Conservation (phyloP, 1,140 invertebrate genomes). For the Drosophila gunungcola region DNA sequence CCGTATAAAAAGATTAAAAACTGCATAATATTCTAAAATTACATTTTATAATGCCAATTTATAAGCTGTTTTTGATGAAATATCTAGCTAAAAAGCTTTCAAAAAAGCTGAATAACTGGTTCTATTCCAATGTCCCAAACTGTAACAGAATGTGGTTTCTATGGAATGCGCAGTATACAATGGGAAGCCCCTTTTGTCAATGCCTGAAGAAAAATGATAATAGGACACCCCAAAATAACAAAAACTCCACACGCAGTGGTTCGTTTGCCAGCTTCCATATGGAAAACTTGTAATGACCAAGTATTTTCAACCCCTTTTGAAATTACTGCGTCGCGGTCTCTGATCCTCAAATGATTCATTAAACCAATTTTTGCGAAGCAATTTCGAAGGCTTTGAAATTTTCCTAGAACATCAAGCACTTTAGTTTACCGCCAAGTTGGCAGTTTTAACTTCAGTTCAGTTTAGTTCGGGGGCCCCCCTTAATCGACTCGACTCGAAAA, state of each 20-base stretch:
- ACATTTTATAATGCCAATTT: background rate
- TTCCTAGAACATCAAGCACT: conserved; percentile 32
- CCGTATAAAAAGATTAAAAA: background rate
- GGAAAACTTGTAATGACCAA: conserved; percentile 23
- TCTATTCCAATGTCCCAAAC: background rate
- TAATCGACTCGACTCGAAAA: conserved; percentile 31
- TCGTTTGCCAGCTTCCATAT: conserved; percentile 16
- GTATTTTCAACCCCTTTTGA: conserved; percentile 19
- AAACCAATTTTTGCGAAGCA: conserved; percentile 21
- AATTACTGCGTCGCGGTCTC: conserved; percentile 23
- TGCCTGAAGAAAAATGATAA: conserved; percentile 6
- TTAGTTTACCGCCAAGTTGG: conserved; percentile 43
- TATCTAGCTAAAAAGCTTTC: background rate
- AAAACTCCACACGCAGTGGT: conserved; percentile 8
- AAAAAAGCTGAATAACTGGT: background rate
- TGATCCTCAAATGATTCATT: conserved; percentile 31
- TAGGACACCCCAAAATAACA: conserved; percentile 8
- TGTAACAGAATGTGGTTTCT: background rate
- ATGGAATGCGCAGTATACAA: background rate
- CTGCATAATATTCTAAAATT: background rate
- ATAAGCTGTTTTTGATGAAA: background rate
- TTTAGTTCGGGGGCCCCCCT: conserved; percentile 7
- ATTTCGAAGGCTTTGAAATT: conserved; percentile 21
- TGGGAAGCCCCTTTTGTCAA: background rate
- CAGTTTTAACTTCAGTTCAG: conserved; percentile 43